Evolutionary conservation across 1,140 invertebrate species (phyloP).

Genomic region (Zaprionus africanus): DNA sequence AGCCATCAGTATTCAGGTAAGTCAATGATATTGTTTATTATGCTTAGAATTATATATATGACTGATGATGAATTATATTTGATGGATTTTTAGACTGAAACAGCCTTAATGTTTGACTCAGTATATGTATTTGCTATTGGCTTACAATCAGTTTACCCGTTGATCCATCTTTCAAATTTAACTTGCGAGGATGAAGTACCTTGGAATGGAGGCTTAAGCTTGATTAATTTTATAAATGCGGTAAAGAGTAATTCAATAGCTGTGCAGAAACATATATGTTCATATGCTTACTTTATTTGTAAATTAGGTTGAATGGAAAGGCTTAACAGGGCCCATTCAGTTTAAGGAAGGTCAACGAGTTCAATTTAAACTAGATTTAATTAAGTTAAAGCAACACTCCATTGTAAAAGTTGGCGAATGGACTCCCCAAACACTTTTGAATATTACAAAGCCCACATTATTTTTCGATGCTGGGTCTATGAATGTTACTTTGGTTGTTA

Average conservation of each 20-base stretch:
- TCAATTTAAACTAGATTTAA: slow-evolving; percentile 93
- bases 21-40: not conserved
- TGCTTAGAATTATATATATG: not conserved
- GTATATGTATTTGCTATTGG: slow-evolving; percentile 94
- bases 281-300: not conserved
- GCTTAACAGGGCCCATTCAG: slow-evolving; percentile 94
- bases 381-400: slow-evolving; percentile 92
- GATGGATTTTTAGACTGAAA: slow-evolving; percentile 89
- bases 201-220: slow-evolving; percentile 93
- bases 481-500: slow-evolving; percentile 91
- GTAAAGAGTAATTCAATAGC: slow-evolving; percentile 85
- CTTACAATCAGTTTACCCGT: slow-evolving; percentile 90
- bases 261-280: not conserved
- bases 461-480: slow-evolving; percentile 92
- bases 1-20: slow-evolving; percentile 53
- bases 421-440: slow-evolving; percentile 90
- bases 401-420: slow-evolving; percentile 90
- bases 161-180: slow-evolving; percentile 88
- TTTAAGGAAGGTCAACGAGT: slow-evolving; percentile 93
- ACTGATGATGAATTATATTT: not conserved
- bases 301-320: slow-evolving; percentile 85
- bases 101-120: slow-evolving; percentile 95
- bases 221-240: slow-evolving; percentile 96
- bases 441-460: slow-evolving; percentile 92
- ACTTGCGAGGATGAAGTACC: slow-evolving; percentile 93